Evolutionary conservation across 2,888 invertebrate genomes (phyloP), one percentile per base, ranked within the genome.

Genomic region (Mactromeris polynyma): DNA sequence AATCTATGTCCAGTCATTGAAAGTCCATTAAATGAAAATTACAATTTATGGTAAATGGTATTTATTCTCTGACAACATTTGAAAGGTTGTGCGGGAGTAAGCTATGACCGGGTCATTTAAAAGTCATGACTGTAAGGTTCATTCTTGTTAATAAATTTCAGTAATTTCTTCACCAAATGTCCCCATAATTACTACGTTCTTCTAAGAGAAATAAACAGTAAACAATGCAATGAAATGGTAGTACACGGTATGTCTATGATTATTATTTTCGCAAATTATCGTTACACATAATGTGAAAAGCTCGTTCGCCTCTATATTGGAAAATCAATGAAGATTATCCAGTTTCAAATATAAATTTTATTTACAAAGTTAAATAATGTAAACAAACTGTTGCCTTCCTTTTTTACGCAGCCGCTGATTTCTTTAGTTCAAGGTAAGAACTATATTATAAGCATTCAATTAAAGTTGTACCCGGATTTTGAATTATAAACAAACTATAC

Each of bases 11-110:
- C 36, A 78, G 54, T 26, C 33, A 51, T 84, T 46, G 51, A 77
- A 69, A 69, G 54, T 78, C 84, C 80, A 86, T 86, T 86, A 73
- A 73, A 73, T 46, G 58, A 81, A 81, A 82, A 81, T 86, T 81
- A 73, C 54, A 36, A 26, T n/a, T 51, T 36, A 78, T 54, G 36
- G 33, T 77, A 42, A 84, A 40, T 26, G 69, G 54, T 79, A 1
- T 79, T 42, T 42, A 79, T 40, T 40, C 40, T 73, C 36, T 64
- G 33, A 73, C 73, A 19, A 33, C 33, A 73, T 19, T 73, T 73
- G 19, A 73, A 73, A 73, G 73, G 73, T 73, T 73, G 36, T 14
- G 36, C 19, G 17, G 33, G 36, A 33, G 14, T 73, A 31, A 73
- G 46, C 38, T 4, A 46, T 31, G 7, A n/a, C 40, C 36, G 73